Base-by-base conservation (phyloP, 2,888 invertebrate species). In the Nomada hirtipes region DNA sequence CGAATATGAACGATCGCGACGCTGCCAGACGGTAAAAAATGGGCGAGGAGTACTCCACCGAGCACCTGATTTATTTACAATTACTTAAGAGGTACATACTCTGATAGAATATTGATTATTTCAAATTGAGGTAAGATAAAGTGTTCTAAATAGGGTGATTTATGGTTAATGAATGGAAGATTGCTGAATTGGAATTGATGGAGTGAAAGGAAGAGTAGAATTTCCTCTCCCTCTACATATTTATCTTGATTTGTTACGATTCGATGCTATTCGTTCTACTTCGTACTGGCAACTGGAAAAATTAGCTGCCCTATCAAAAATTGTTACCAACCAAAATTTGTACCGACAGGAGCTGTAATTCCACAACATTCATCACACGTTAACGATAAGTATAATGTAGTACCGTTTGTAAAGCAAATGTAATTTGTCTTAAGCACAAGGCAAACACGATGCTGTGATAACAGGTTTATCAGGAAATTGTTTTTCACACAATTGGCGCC, bases 391-490 rank as follows among this genome's bases (percentile, higher is more conserved):
- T 23, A 15, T 4, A 20, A 53, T n/a, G n/a, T 20, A 9, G 11
- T 7, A 2, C 7, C 50, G 42, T 52, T 50, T 65, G 1, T 20
- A 20, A 15, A 52, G 67, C 52, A 36, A 36, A 9, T 36, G 53
- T 36, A 53, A 53, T 52, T 67, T 53, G 36, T 67, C 29, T 53
- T 36, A 36, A 15, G 36, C 29, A 15, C 15, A 20, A 26, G 4
- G 52, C 53, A 20, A 20, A 67, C 52, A 36, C 44, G 26, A 44
- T 69, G 68, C 11, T n/a, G n/a, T 15, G 68, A 59, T 69, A 69
- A 47, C 44, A 44, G 26, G 69, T 44, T 69, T 69, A 59, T 69
- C 69, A 69, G 69, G 53, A 53, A 55, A 44, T 64, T 63, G 53
- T 42, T 63, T 69, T 57, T 4, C 26, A 44, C 44, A 26, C 69